Evolutionary conservation across 2,888 invertebrate genomes (phyloP), one percentile per base, ranked within the genome.

Genomic region (Ypsolopha sequella): DNA sequence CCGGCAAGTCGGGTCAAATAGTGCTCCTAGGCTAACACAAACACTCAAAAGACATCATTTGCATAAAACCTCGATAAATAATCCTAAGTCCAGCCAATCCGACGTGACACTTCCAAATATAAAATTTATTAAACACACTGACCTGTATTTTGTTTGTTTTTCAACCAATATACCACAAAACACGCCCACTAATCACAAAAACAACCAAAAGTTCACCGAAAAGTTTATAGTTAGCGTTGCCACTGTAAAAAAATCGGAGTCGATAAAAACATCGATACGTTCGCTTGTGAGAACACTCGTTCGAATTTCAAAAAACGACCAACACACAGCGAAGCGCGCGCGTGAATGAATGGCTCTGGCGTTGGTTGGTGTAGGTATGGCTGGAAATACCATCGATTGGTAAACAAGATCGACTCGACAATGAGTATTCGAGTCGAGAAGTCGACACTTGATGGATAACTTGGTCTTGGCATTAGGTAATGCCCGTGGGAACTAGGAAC

Each of bases 341-440:
- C 76, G 70, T 76, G 81, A 84, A 80, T 84, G 84, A 80, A 73
- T 74, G 46, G 14, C 11, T n/a, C 13, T 35, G 43, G 35, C 10
- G 35, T 14, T 24, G 34, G 7, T 38, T 41, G 24, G 41, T 48
- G 38, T 6, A 48, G 13, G 24, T 36, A 48, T 48, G n/a, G 10
- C 2, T 56, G 50, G 41, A 50, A 48, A 54, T 53, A 60, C 55
- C 59, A 56, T 61, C 60, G 55, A 63, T 59, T 58, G 53, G 55
- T 54, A 52, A 55, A 52, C 55, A 54, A 57, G 58, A 55, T 59
- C 56, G 54, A 52, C 44, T 52, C 52, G 36, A 24, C 24, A 24
- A 24, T 24, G 35, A 43, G n/a, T n/a, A n/a, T 54, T 41, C 9
- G 33, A 43, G 14, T 7, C 35, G n/a, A n/a, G n/a, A 10, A 14